Evolutionary conservation across 1,140 invertebrate species (phyloP).

Genomic region (Drosophila mojavensis): DNA sequence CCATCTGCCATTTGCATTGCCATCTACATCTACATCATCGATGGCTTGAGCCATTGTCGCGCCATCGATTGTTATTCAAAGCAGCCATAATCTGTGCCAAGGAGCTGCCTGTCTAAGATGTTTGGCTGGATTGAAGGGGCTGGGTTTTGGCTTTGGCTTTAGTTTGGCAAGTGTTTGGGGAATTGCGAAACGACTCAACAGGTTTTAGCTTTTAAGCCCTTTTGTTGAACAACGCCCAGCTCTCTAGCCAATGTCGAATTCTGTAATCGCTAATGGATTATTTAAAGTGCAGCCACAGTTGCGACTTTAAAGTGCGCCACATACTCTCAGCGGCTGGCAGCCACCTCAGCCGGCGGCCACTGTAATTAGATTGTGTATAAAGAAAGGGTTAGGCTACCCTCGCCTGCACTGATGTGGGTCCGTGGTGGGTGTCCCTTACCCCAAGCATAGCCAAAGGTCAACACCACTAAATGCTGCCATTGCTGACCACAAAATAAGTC

Average conservation of each 20-base stretch:
- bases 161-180: slow-evolving; percentile 83
- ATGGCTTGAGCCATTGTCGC: slow-evolving; percentile 61
- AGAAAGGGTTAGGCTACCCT: slow-evolving; percentile 40
- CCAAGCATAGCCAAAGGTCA: slow-evolving; percentile 30
- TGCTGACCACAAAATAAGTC: slow-evolving; percentile 56
- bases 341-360: slow-evolving; percentile 28
- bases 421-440: background rate
- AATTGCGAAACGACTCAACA: slow-evolving; percentile 83
- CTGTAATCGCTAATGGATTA: slow-evolving; percentile 76
- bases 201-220: slow-evolving; percentile 84
- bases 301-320: slow-evolving; percentile 53
- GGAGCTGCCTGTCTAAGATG: slow-evolving; percentile 33
- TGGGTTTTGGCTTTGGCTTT: slow-evolving; percentile 49
- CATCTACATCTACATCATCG: slow-evolving; percentile 57
- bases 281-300: slow-evolving; percentile 60
- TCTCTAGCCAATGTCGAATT: slow-evolving; percentile 34
- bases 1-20: slow-evolving; percentile 51
- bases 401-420: slow-evolving; percentile 52
- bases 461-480: slow-evolving; percentile 33
- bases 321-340: background rate
- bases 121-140: slow-evolving; percentile 29
- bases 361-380: slow-evolving; percentile 67
- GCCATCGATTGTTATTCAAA: slow-evolving; percentile 82
- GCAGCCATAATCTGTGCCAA: slow-evolving; percentile 78
- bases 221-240: slow-evolving; percentile 38